Evolutionary conservation across 2,797 vertebrate species (phyloP), one percentile per base, ranked within the genome.

Genomic region (Halcyon badia): DNA sequence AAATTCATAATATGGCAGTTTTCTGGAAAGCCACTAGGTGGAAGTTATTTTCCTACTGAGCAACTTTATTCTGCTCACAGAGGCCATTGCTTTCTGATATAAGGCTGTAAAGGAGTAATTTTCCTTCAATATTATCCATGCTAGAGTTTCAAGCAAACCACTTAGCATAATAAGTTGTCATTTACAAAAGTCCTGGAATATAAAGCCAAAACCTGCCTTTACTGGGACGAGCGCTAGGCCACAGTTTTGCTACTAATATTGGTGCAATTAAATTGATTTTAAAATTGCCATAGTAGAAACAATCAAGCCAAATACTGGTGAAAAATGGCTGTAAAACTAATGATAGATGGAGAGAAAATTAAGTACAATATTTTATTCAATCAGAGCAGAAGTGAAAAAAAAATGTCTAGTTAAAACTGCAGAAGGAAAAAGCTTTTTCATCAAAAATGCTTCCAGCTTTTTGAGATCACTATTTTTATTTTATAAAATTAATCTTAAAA

Each of bases 11-110:
- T 35, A 65, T 22, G 46, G 80, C 66, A 95, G 58, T 97, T 97
- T 97, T 93, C 95, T 79, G 48, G 46, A 87, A 89, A 95, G 85
- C 93, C 96, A 94, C 96, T 97, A 97, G 95, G 95, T 97, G 96
- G 95, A 95, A 96, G 96, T 90, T 97, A 91, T 87, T 96, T 97
- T 96, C 90, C 71, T 89, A 30, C 65, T 58, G 76, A 95, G 66
- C 79, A 86, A 70, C 44, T 57, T 83, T 58, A 78, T 90, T 88
- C 52, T 4, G 2, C 68, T 68, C n/a, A 37, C 58, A 83, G 62
- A 91, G n/a, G 39, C 62, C 73, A 87, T 87, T 73, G 56, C 80
- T 87, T 91, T 71, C 64, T 60, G 51, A 65, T 82, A 70, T 41
- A 66, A 71, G 56, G 33, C 56, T 84, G 25, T 76, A 52, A 90